Conservation (phyloP, 2,888 invertebrate species). For the Nysson spinosus region DNA sequence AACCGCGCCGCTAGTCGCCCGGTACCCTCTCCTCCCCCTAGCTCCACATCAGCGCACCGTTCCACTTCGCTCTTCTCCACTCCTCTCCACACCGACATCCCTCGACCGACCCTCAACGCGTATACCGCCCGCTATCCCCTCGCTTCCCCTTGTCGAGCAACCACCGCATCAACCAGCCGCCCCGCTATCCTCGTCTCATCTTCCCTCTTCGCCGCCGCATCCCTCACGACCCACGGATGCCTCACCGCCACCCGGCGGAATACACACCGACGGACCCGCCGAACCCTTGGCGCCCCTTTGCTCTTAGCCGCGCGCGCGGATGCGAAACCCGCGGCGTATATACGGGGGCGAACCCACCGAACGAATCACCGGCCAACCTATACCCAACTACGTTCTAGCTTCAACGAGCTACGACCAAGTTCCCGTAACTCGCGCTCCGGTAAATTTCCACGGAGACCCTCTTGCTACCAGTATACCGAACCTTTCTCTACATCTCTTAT, state of each 20-base stretch:
- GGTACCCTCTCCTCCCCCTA: conserved; percentile 12
- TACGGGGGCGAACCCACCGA: conserved; percentile 28
- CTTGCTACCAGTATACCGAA: conserved; percentile 24
- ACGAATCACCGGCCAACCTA: conserved; percentile 17
- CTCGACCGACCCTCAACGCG: conserved; percentile 48
- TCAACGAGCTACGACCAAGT: conserved; percentile 68
- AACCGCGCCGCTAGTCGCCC: conserved; percentile 8
- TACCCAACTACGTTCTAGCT: conserved; percentile 41
- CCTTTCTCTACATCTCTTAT: neutral
- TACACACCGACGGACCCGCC: too few relatives aligned
- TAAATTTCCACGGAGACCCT: conserved; percentile 70
- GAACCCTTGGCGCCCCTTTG: conserved; percentile 72
- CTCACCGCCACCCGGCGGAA: conserved; percentile 61
- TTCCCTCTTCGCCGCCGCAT: conserved; percentile 60
- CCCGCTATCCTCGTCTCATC: conserved; percentile 73
- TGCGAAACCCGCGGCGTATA: conserved; percentile 57
- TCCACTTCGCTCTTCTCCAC: conserved; percentile 35
- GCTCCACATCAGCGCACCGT: neutral
- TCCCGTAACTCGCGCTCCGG: conserved; percentile 73
- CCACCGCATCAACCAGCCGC: conserved; percentile 18
- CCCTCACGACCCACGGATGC: conserved; percentile 54
- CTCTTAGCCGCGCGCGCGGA: conserved; percentile 70
- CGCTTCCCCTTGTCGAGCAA: conserved; percentile 19
- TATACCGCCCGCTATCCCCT: conserved; percentile 37
- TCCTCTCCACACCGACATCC: conserved; percentile 35